Evolutionary conservation across 2,888 invertebrate genomes (phyloP), one percentile per base, ranked within the genome.

Genomic region (Spisula solida): DNA sequence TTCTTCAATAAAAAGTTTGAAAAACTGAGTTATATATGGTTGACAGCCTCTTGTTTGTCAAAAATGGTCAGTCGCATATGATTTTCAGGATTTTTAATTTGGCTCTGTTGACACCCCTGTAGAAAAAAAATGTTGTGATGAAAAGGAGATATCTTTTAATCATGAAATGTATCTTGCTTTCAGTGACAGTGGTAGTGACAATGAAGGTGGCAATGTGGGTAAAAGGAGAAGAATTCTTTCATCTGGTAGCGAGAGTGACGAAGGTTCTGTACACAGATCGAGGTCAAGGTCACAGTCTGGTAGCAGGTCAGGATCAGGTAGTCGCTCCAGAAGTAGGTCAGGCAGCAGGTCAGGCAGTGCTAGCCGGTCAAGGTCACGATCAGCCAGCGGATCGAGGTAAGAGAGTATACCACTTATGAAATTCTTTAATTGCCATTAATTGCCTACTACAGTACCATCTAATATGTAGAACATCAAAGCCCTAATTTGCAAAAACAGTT

Each of bases 211-310:
- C n/a, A 93, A 87, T 79, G 93, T 91, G 20, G 95, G 95, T 12
- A 96, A 96, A 89, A 86, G 95, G 81, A 91, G 96, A 14, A 92
- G 96, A 82, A 96, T 96, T 87, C 8, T 95, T 70, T 96, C 96
- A 2, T 96, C 96, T 48, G 96, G 95, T 31, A 96, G 96, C 88
- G 96, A 95, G 48, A 96, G 96, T 92, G 95, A 94, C 47, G 94
- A 88, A 29, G 90, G 93, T 1, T 93, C 93, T 8, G 92, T 94
- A 47, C 94, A 95, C n/a, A 93, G 94, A 82, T 95, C 95, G 66
- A 88, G 91, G 56, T 91, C 90, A 84, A 81, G 97, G 84, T 97
- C 98, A 0, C 94, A 95, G 12, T 93, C 93, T 79, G 91, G 88
- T 31, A 91, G 90, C 80, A 83, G 92, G 60, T 97, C 94, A 90